These are phyloP conservation scores for Ranitomeya imitator DNA, from an alignment of 2,113 vertebrate species.

Conservation along the genomic window DNA sequence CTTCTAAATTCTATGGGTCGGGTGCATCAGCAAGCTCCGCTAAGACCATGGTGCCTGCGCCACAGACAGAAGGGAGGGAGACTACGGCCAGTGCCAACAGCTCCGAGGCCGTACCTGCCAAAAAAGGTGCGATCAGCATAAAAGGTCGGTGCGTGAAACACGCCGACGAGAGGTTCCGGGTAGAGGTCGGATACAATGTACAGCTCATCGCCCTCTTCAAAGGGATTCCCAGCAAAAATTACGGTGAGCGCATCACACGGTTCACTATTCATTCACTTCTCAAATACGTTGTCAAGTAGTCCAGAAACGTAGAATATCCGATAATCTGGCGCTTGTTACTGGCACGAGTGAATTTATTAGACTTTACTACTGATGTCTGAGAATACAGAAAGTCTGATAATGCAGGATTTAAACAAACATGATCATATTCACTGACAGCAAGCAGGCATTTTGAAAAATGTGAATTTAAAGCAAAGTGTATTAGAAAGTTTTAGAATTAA, in stretches of 20 bases:
- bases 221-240: constrained; percentile 84
- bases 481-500: no score
- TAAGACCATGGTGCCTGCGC: background rate
- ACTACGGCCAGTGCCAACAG: background rate
- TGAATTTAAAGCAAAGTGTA: no score
- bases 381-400: no score
- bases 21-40: background rate
- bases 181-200: constrained; percentile 84
- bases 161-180: constrained; percentile 80
- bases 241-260: constrained; percentile 74
- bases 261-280: background rate
- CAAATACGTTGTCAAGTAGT: background rate
- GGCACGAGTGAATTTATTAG: no score
- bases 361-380: no score
- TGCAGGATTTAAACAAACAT: no score
- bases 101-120: constrained; percentile 57
- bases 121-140: constrained; percentile 66
- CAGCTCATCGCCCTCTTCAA: constrained; percentile 87
- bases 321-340: no score
- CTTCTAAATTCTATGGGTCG: constrained; percentile 45
- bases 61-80: background rate
- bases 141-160: constrained; percentile 80
- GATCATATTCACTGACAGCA: no score
- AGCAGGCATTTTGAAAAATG: no score
- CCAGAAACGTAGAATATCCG: no score